A percentile compares a stretch with the other conserved stretches of the same genome.
Conservation (phyloP, 2,797 vertebrate species). For the Aeoliscus strigatus region DNA sequence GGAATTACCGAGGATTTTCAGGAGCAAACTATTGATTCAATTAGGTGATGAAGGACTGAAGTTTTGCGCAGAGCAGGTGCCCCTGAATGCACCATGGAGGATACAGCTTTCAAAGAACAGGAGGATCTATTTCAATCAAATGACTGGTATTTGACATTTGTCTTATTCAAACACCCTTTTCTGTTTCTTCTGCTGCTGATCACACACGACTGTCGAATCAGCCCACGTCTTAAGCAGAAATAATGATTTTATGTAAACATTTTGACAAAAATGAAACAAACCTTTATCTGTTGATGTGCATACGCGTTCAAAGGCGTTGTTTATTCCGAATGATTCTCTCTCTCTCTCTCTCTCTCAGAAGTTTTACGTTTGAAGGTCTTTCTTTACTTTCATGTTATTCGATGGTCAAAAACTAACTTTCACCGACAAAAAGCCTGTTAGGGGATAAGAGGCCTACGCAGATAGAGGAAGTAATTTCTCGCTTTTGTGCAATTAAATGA, state of each 20-base stretch:
- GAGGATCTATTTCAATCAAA: slow-evolving; percentile 42
- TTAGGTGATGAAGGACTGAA: slow-evolving; percentile 23
- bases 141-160: slow-evolving; percentile 58
- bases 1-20: not conserved
- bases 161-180: slow-evolving; percentile 3
- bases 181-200: not conserved
- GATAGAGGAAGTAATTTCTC: slow-evolving; percentile 37
- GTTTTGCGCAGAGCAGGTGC: slow-evolving; percentile 62
- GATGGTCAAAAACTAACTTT: not conserved
- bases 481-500: slow-evolving; percentile 3
- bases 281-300: too few relatives aligned
- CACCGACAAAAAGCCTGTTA: not conserved
- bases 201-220: too few relatives aligned
- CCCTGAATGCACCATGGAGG: slow-evolving; percentile 50
- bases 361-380: too few relatives aligned
- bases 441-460: not conserved
- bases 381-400: not conserved
- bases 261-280: too few relatives aligned
- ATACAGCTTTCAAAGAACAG: slow-evolving; percentile 28
- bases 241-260: too few relatives aligned
- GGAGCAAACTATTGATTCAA: not conserved
- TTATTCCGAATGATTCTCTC: too few relatives aligned
- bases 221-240: too few relatives aligned
- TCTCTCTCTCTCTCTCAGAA: too few relatives aligned
- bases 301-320: too few relatives aligned